Conservation (phyloP, 2,797 vertebrate genomes). For the Anguilla marmorata region DNA sequence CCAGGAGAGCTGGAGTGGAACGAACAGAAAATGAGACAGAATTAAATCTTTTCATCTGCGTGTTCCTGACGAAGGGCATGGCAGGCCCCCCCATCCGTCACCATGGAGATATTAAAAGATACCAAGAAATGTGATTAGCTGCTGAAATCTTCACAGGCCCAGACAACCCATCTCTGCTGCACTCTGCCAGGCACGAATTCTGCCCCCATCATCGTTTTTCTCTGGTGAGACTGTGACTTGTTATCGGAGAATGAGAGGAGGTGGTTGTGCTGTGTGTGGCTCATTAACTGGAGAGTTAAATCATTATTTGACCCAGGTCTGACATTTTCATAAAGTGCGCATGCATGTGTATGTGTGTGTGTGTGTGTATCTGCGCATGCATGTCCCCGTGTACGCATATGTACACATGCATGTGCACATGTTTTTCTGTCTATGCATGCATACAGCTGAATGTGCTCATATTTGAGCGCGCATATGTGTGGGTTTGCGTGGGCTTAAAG, state of each 20-base stretch:
- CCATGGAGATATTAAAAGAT: constrained; percentile 10
- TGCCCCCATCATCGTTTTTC: not conserved
- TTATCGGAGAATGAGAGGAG: not conserved
- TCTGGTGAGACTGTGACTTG: not conserved
- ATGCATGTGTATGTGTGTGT: not conserved
- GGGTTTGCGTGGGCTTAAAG: not conserved
- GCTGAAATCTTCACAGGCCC: not conserved
- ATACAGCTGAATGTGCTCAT: not conserved
- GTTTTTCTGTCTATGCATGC: not conserved
- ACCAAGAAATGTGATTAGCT: constrained; percentile 20
- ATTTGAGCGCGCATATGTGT: not conserved
- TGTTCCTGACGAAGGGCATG: not conserved
- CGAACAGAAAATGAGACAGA: not conserved
- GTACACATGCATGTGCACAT: not conserved
- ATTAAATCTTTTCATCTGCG: not conserved
- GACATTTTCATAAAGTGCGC: not conserved
- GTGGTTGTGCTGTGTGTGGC: not conserved
- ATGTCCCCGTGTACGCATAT: not conserved
- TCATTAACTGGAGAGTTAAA: not conserved
- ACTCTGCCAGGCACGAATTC: not conserved
- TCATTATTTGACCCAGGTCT: not conserved
- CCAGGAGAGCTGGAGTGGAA: not conserved
- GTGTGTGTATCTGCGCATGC: not conserved
- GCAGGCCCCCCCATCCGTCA: not conserved
- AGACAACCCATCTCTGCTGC: not conserved